Conservation (phyloP, 2,113 vertebrate species). For the Picathartes gymnocephalus region DNA sequence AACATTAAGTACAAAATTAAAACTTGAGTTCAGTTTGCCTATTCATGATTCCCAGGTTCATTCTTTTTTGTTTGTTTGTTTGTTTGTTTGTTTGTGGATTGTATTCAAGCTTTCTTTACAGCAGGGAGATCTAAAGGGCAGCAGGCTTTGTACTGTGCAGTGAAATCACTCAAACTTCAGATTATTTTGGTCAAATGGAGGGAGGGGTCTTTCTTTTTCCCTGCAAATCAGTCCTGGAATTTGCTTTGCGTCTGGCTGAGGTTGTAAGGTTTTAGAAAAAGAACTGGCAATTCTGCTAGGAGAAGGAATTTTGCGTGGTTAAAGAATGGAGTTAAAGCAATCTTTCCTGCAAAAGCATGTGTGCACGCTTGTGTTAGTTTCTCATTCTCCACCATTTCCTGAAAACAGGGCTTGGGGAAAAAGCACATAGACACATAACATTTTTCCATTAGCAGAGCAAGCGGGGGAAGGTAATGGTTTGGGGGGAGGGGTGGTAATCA, state of each 20-base stretch:
- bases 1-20: neutral
- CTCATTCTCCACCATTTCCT: constrained; percentile 64
- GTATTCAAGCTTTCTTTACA: neutral
- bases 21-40: neutral
- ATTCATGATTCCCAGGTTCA: neutral
- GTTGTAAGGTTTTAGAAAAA: neutral
- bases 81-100: neutral
- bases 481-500: constrained; percentile 46
- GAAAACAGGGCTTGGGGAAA: constrained; percentile 55
- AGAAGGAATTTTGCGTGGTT: neutral
- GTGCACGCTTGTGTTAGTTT: neutral
- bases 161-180: neutral
- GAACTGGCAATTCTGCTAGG: neutral
- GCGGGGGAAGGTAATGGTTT: constrained; percentile 38
- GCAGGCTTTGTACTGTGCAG: neutral
- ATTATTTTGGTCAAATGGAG: neutral
- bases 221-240: neutral
- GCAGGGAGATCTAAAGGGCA: neutral
- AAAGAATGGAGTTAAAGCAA: neutral
- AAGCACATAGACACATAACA: constrained; percentile 39
- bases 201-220: neutral
- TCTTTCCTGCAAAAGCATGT: neutral
- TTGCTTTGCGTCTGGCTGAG: neutral
- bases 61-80: neutral
- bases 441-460: constrained; percentile 67